Evolutionary conservation across 2,113 vertebrate species (phyloP), one percentile per base, ranked within the genome.

Genomic region (Onychostoma macrolepis): DNA sequence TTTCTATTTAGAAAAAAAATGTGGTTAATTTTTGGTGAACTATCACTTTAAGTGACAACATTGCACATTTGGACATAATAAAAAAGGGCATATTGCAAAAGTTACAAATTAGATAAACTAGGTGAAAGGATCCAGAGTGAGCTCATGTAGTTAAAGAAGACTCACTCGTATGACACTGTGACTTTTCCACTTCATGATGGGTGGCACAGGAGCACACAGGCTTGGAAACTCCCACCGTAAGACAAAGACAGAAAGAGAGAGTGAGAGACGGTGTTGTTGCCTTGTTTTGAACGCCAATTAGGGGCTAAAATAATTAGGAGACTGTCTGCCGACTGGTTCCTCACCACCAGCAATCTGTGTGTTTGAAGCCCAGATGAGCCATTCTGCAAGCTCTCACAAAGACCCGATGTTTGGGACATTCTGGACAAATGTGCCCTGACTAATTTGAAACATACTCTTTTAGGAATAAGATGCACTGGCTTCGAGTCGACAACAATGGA

Each of bases 321-420:
- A 50, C 72, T 41, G 86, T 88, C 86, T 89, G 86, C 82, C 63
- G 81, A 80, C 86, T 86, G 82, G 67, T 86, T 86, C 53, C 26
- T 48, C 53, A 83, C 38, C 41, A 82, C 41, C 53, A 50, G 19
- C 50, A 24, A 30, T 38, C 72, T 58, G 67, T 65, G 56, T 87
- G 85, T 89, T 87, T 87, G 79, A 88, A 83, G 85, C 79, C 87
- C 89, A 88, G 85, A 89, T 87, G 89, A 90, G 85, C 53, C 77
- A n/a, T 89, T 87, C 78, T 13, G 38, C 80, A 43, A 50, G 84
- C 81, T 36, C 85, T 77, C 63, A 86, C 87, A 90, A 87, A 86
- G 76, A 84, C 30, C 67, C 88, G 86, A 78, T 89, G 85, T 89
- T 83, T 21, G 65, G 41, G 80, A 71, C 17, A 41, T 38, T 61